Evolutionary conservation across 1,140 invertebrate species (phyloP), one percentile per base, ranked within the genome.

Genomic region (Hermatobates lingyangjiaoensis): DNA sequence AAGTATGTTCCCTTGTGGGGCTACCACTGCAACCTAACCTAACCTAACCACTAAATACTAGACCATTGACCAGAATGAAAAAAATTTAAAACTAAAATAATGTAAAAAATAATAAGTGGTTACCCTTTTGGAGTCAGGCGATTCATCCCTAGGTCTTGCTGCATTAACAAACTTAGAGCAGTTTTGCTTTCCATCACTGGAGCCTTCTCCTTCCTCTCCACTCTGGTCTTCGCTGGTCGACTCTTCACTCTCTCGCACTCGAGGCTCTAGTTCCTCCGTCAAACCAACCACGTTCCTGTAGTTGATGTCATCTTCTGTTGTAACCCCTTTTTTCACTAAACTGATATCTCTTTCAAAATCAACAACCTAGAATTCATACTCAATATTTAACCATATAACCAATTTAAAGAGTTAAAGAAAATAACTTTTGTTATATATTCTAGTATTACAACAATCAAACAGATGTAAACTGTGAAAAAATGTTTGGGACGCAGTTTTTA

Each of bases 271-370:
- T 64, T 89, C 82, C 21, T 76, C 66, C 64, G 83, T 89, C 45
- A 94, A 71, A 2, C 87, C 90, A 24, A 84, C 75, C 40, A 94
- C 71, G 50, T 82, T 90, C 57, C 84, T 82, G 61, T 93, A 94
- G 48, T 81, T 70, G 4, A 91, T 69, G 51, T 80, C 73, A 24
- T 74, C 71, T 46, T 80, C 71, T 23, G 40, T 81, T 54, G 48
- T 56, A 27, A 48, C 46, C 49, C 85, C 84, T 54, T 78, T 68
- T 65, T 87, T 87, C 0, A 79, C 79, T 58, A 85, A 74, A 48
- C 71, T 74, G 46, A 87, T 83, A 66, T 98, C 93, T 44, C 85
- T 68, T 66, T 98, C 94, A 67, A 83, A 81, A 66, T 97, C 79
- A 25, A 86, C 75, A 14, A 95, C 83, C 81, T 84, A 60, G 26